Evolutionary conservation across 2,797 vertebrate species (phyloP), one percentile per base, ranked within the genome.

Genomic region (Telmatherina bonti): DNA sequence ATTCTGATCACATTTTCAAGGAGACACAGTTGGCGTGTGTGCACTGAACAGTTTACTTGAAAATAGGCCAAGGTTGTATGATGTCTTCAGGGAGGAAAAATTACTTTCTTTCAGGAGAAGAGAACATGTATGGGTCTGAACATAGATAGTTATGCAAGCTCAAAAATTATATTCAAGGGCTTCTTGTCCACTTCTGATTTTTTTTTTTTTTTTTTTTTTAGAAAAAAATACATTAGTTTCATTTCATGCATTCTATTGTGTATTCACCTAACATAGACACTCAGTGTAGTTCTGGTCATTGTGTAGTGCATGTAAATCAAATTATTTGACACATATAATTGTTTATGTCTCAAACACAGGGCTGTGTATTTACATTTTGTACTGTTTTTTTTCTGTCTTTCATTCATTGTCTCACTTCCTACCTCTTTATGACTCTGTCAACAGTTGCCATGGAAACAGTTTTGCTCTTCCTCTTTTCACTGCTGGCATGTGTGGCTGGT

Each of bases 391-490:
- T 7, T 58, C 13, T 68, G 22, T 64, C 33, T 67, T 47, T 69
- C 2, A 67, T 79, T 78, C 43, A 66, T 64, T 74, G 33, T 76
- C 41, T 62, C 60, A 57, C 55, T 47, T 35, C 22, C 62, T 78
- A 52, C 49, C 66, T 70, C 69, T 80, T 86, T 49, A 3, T 53
- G 26, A 82, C 70, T 84, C 67, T 90, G 76, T 89, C 82, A 91
- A 86, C 93, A 98, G 97, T 91, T 65, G 86, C 95, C 95, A 99
- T 99, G 98, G 97, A 97, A 93, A 93, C 94, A 54, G 86, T 60
- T 87, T 91, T 97, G 90, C 85, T 97, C 83, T 91, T 96, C 82
- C 92, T 98, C 55, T 96, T 95, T 79, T 96, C 96, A 38, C 93
- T 97, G 73, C 91, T 97, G 91, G 93, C 95, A 63, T 96, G 95